Evolutionary conservation across 2,113 vertebrate species (phyloP), one percentile per base, ranked within the genome.

Genomic region (Paratilapia polleni): DNA sequence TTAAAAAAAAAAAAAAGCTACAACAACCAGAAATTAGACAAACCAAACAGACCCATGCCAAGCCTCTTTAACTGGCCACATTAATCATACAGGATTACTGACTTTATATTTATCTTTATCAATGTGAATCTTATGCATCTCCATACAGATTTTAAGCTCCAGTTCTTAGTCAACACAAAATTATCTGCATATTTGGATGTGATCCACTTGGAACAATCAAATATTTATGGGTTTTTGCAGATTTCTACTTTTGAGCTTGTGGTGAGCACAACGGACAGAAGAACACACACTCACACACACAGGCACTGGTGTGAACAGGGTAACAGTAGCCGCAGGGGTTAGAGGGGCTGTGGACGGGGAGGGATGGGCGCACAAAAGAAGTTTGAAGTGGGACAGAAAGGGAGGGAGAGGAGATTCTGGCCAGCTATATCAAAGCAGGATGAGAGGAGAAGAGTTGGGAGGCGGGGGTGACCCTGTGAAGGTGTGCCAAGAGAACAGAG

Each of bases 351-450:
- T 84, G 70, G 73, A 92, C 66, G 43, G 57, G 24, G 70, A 12
- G 38, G 59, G 64, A 22, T 52, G 58, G 66, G 60, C 49, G 26
- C 63, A 95, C 93, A 94, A 91, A 95, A 93, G 92, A 90, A 93
- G 92, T 89, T 91, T 93, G 90, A 91, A 90, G 88, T 90, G 82
- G 91, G 85, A 86, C 88, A 87, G 87, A 88, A 78, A 82, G 84
- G 81, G 82, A 85, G 83, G 88, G 83, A 87, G 88, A 88, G 83
- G 68, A 28, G 68, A 87, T 90, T 92, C 88, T 93, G 89, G 90
- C 82, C 28, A 47, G 77, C 74, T 66, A 89, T 93, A 93, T 95
- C 89, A 95, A 95, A 95, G 94, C 85, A 83, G 90, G 73, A 82
- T 76, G 89, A 92, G 89, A 80, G 84, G 85, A 89, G 83, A 84